phyloP scores from a whole-genome alignment of 2,113 vertebrate genomes.

The Odobenus rosmarus region DNA sequence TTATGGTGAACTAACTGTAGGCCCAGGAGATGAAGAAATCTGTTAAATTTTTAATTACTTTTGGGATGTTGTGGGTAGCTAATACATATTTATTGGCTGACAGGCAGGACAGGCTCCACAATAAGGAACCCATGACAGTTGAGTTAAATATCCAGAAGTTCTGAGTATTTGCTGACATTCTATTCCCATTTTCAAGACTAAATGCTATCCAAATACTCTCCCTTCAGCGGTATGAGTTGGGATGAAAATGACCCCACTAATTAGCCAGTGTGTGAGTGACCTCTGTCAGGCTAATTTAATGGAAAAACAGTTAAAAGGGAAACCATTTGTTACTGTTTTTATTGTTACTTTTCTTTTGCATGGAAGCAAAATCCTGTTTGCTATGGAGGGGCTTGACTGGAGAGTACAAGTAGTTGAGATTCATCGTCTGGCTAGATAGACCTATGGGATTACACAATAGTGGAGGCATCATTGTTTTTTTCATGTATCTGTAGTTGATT shows the following conservation, averaged over 20 bases:
- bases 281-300: background rate
- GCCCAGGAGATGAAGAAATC: constrained; percentile 72
- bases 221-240: background rate
- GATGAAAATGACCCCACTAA: background rate
- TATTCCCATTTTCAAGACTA: background rate
- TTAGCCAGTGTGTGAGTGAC: background rate
- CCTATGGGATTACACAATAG: too few species aligned
- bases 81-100: constrained; percentile 77
- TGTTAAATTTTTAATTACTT: constrained; percentile 82
- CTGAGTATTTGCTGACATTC: constrained; percentile 23
- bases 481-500: background rate
- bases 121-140: constrained; percentile 14
- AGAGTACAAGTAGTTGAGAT: background rate
- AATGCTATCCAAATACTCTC: background rate
- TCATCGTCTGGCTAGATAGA: too few species aligned
- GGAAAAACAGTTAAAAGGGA: constrained; percentile 12
- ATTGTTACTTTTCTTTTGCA: constrained; percentile 9
- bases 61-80: constrained; percentile 65
- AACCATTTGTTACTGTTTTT: background rate
- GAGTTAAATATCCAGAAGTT: constrained; percentile 53
- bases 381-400: background rate
- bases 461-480: too few species aligned
- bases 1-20: constrained; percentile 67
- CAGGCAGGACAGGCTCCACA: constrained; percentile 28
- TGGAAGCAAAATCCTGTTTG: constrained; percentile 12